These are phyloP conservation scores for Calameuta pallipes DNA, from an alignment of 2,888 invertebrate species.

Conservation along the genomic window DNA sequence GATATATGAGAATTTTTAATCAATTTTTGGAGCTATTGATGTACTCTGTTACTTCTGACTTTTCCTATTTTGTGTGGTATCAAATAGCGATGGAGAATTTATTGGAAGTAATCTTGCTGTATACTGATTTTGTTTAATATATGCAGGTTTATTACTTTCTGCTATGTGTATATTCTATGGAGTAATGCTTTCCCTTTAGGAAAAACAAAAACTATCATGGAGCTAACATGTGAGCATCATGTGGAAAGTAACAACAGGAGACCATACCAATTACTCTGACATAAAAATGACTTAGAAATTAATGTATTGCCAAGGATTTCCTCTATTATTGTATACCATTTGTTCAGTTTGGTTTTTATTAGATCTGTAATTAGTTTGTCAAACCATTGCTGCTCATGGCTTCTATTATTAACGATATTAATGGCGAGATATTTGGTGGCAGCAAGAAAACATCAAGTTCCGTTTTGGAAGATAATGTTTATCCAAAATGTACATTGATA, in stretches of 20 bases:
- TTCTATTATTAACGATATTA: slow-evolving; percentile 12
- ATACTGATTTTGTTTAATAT: background rate
- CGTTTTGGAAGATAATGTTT: background rate
- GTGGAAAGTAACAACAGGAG: background rate
- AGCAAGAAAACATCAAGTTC: background rate
- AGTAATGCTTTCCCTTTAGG: background rate
- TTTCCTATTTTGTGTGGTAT: background rate
- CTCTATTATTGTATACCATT: background rate
- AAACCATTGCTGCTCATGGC: slow-evolving; percentile 5
- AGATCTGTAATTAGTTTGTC: background rate
- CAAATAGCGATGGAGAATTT: background rate
- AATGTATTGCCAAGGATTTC: background rate
- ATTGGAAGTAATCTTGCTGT: background rate
- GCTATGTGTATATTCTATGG: too few species aligned
- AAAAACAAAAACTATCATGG: background rate
- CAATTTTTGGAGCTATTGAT: background rate
- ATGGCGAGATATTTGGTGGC: slow-evolving; percentile 9
- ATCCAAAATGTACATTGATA: background rate
- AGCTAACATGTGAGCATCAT: slow-evolving; percentile 1
- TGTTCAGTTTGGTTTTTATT: background rate
- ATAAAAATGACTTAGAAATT: slow-evolving; percentile 4
- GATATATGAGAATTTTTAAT: background rate
- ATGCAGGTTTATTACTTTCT: background rate
- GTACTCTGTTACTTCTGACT: background rate
- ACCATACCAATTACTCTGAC: background rate